Percentiles rank a stretch among this genome's conserved stretches.
These are phyloP conservation scores for Paguma larvata DNA, from an alignment of 2,797 vertebrate species.

Conservation along the genomic window DNA sequence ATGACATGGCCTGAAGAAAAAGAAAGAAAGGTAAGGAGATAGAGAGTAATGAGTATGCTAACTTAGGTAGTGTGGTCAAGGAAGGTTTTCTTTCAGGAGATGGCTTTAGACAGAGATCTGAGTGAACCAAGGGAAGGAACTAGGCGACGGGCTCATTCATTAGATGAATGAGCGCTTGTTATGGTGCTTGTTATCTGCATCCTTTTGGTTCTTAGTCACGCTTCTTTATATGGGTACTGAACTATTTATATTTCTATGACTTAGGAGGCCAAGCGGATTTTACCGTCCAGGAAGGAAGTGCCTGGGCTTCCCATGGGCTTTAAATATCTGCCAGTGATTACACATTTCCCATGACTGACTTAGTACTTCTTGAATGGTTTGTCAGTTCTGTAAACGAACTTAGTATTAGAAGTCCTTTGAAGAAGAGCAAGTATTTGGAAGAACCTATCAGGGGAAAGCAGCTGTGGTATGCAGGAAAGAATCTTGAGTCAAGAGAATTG, in stretches of 20 bases:
- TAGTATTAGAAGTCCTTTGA: conserved; percentile 31
- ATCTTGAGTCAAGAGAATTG: conserved; percentile 10
- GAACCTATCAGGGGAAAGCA: neutral
- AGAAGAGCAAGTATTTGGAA: conserved; percentile 41
- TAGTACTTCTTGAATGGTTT: conserved; percentile 19
- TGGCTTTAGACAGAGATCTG: neutral
- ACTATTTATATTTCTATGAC: conserved; percentile 76
- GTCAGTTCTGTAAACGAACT: conserved; percentile 43
- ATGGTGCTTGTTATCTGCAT: neutral
- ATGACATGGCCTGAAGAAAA: conserved; percentile 35
- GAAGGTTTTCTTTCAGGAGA: neutral
- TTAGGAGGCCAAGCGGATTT: conserved; percentile 62
- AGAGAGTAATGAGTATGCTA: neutral
- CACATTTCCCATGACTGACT: conserved; percentile 47
- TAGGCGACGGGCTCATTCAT: neutral
- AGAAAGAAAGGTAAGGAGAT: neutral
- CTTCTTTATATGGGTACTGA: conserved; percentile 56
- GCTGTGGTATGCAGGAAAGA: neutral
- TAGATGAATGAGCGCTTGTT: neutral
- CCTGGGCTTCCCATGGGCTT: conserved; percentile 54
- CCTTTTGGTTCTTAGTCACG: conserved; percentile 71
- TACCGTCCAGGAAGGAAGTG: conserved; percentile 64
- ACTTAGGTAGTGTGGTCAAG: neutral
- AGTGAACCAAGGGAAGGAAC: conserved; percentile 17
- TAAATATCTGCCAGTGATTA: conserved; percentile 65